These are phyloP conservation scores for Rhinolophus ferrumequinum DNA, from an alignment of 2,113 vertebrate species.

Conservation along the genomic window DNA sequence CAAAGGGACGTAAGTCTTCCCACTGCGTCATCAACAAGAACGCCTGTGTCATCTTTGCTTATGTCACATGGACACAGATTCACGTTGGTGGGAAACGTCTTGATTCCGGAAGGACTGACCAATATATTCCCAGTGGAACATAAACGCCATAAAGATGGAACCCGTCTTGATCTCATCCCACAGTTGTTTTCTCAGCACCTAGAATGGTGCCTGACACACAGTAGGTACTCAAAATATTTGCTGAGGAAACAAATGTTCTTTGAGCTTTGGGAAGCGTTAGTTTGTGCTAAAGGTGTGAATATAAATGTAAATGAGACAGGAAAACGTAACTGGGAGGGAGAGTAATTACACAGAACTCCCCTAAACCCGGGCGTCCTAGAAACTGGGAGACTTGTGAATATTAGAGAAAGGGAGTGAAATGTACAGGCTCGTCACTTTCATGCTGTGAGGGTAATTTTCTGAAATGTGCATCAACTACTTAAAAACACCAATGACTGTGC, in stretches of 20 bases:
- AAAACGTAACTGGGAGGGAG: no score
- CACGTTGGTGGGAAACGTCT: background rate
- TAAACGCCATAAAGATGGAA: background rate
- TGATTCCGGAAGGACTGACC: background rate
- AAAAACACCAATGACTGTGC: background rate
- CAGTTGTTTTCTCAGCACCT: no score
- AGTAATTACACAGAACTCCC: background rate
- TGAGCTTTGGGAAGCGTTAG: background rate
- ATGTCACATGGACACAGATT: background rate
- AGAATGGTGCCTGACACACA: rapidly evolving
- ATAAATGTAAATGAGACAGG: background rate
- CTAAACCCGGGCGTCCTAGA: background rate
- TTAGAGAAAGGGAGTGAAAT: background rate
- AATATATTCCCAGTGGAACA: no score
- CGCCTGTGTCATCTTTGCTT: background rate
- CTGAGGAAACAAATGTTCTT: background rate
- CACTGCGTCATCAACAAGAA: background rate
- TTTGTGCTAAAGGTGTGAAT: background rate
- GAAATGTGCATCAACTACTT: background rate
- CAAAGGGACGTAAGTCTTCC: background rate
- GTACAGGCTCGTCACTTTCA: background rate
- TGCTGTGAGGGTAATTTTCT: background rate
- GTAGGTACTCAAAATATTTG: background rate
- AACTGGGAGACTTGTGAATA: background rate
- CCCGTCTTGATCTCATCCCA: background rate